phyloP scores from a whole-genome alignment of 2,113 vertebrate species.

The Prunella fulvescens region DNA sequence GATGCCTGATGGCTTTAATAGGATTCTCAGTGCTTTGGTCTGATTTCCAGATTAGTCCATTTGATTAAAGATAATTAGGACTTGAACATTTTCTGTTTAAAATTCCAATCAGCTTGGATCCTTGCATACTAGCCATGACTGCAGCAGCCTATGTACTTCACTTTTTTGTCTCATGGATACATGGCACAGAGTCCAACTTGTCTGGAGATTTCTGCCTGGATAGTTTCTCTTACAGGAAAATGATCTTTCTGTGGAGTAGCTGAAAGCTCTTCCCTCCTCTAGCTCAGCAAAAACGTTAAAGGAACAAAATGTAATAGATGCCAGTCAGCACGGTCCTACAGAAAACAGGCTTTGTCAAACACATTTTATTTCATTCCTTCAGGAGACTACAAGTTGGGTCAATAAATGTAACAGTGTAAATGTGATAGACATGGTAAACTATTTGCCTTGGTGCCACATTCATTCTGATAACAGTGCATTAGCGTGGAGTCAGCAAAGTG shows the following conservation, averaged over 20 bases:
- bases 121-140: neutral
- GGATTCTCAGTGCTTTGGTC: neutral
- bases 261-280: neutral
- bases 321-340: neutral
- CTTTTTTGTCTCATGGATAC: neutral
- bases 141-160: neutral
- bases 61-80: conserved; percentile 21
- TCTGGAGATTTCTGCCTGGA: neutral
- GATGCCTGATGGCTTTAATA: neutral
- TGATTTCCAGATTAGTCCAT: neutral
- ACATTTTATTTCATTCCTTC: neutral
- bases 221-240: neutral
- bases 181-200: rapidly evolving
- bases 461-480: neutral
- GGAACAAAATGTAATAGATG: neutral
- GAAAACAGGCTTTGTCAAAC: neutral
- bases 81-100: neutral
- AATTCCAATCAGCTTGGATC: neutral
- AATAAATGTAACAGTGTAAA: neutral
- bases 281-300: neutral
- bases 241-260: neutral
- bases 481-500: neutral
- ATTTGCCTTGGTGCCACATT: conserved; percentile 1
- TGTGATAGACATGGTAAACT: neutral
- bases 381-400: neutral